These are phyloP conservation scores for Parnassius glacialis DNA, from an alignment of 2,888 invertebrate species.

Conservation along the genomic window DNA sequence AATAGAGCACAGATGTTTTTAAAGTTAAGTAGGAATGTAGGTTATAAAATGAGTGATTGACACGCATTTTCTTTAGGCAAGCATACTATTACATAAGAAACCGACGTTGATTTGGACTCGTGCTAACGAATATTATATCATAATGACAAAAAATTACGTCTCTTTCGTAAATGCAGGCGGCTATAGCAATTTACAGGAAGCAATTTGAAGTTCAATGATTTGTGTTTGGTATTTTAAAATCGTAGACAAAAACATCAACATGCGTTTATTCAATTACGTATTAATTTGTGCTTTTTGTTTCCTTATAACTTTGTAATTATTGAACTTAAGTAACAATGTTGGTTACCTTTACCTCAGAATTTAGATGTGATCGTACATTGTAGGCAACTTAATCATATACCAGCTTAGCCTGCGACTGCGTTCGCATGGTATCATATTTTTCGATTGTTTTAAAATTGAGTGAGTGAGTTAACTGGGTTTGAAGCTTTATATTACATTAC, in stretches of 20 bases:
- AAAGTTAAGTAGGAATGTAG: conserved; percentile 17
- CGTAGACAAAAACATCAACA: conserved; percentile 11
- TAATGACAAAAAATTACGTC: conserved; percentile 10
- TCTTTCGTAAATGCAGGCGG: conserved; percentile 8
- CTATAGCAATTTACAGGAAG: conserved; percentile 18
- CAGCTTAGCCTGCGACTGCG: no score
- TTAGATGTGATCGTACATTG: no score
- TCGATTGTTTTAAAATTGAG: no score
- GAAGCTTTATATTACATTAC: no score
- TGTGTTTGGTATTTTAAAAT: conserved; percentile 6
- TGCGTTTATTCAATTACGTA: conserved; percentile 2
- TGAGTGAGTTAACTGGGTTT: no score
- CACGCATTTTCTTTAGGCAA: conserved; percentile 12
- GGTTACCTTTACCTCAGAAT: not conserved
- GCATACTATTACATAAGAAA: not conserved
- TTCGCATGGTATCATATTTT: no score
- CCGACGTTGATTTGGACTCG: conserved; percentile 13
- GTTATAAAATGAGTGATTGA: conserved; percentile 19
- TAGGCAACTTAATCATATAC: no score
- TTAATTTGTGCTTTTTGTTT: not conserved
- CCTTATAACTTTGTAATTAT: not conserved
- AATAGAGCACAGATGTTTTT: not conserved
- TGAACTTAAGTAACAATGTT: conserved; percentile 2
- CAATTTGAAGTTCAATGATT: conserved; percentile 16
- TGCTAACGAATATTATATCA: conserved; percentile 20